Base-by-base conservation (phyloP, 2,888 invertebrate genomes). In the Temnothorax ravouxi region DNA sequence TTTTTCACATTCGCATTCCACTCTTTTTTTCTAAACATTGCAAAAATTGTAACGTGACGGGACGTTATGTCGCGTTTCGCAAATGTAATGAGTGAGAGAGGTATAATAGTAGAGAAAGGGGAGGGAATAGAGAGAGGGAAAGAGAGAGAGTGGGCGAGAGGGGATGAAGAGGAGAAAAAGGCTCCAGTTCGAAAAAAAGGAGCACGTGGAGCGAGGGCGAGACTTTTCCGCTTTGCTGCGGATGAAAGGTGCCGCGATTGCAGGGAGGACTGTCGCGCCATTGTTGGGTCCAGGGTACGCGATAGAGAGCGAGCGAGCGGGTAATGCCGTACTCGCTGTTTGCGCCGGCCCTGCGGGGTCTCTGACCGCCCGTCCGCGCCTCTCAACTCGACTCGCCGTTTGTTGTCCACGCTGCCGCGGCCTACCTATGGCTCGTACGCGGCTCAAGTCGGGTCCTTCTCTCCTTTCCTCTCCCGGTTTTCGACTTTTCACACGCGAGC, bases 351-450 rank as follows among this genome's bases (percentile, higher is more conserved):
- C 94, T 94, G 94, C 94, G 94, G 93, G 94, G 94, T 95, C 94
- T 94, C 94, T 95, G 94, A 95, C 94, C 94, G 94, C 92, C 93
- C 93, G 94, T 94, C 94, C 94, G 94, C 94, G 94, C 94, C 94
- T 94, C 94, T 94, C 94, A 93, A 94, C 94, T 93, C 92, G 90
- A 88, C 92, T 93, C n/a, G n/a, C 86, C 86, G 92, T 93, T 93
- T 92, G 92, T 93, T 91, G 92, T 93, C 92, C 92, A 92, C 92
- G 90, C 84, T 90, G 87, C 89, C 81, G 89, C 89, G 89, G 91
- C 89, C 90, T 91, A 91, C 92, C 92, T 91, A 91, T 88, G 89
- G 90, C 88, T 91, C 88, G 89, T 85, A 15, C 88, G 88, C 85
- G 89, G 87, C 88, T 91, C 84, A 89, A 91, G 89, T 91, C 88